A percentile compares a stretch with the other conserved stretches of the same genome.
phyloP scores from a whole-genome alignment of 2,797 vertebrate species.

The Gastrophryne carolinensis region DNA sequence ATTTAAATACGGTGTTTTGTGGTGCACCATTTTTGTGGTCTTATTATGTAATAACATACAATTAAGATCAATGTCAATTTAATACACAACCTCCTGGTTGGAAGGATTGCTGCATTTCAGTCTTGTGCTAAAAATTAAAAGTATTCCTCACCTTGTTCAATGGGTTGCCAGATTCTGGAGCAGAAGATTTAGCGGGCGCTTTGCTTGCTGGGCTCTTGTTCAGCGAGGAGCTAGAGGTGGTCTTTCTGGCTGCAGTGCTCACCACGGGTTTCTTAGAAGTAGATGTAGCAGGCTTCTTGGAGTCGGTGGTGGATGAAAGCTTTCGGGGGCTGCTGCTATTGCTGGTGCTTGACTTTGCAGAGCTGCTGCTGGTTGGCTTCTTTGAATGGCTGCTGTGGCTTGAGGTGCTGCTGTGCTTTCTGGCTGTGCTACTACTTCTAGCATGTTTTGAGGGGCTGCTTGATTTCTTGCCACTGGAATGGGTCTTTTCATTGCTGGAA shows the following conservation, averaged over 20 bases:
- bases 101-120: too few species aligned
- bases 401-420: not conserved
- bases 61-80: too few species aligned
- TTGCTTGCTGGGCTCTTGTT: not conserved
- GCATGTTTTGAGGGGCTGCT: not conserved
- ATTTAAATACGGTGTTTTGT: too few species aligned
- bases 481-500: slow-evolving; percentile 16
- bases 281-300: not conserved
- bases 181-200: not conserved
- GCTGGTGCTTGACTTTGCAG: not conserved
- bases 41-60: too few species aligned
- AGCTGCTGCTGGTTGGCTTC: not conserved
- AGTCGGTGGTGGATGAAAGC: not conserved
- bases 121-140: too few species aligned
- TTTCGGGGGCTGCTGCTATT: not conserved
- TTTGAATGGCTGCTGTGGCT: not conserved
- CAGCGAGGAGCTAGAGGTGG: not conserved
- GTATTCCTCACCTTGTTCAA: not conserved
- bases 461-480: slow-evolving; percentile 6
- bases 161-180: not conserved
- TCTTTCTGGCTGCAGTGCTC: slow-evolving; percentile 6
- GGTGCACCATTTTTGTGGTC: too few species aligned
- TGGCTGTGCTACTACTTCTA: not conserved
- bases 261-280: not conserved
- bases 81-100: too few species aligned